Percentiles rank a stretch among this genome's conserved stretches.
phyloP scores from a whole-genome alignment of 2,797 vertebrate genomes.

The Crocidura indochinensis region DNA sequence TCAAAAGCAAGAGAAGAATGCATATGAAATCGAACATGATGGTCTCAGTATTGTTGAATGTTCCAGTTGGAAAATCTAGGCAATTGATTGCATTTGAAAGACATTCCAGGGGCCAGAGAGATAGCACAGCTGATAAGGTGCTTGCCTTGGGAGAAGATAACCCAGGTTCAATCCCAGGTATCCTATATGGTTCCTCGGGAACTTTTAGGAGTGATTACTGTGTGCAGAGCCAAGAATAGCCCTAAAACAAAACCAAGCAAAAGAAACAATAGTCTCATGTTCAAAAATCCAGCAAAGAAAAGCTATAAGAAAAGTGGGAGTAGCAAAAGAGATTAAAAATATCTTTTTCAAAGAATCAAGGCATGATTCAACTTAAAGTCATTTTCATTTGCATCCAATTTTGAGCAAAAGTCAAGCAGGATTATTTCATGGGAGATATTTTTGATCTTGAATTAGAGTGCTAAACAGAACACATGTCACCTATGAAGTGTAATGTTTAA shows the following conservation, averaged over 20 bases:
- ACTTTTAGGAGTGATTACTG: no score
- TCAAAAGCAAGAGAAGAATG: not conserved
- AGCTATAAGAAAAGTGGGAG: not conserved
- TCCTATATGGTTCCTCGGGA: no score
- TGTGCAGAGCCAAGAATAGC: no score
- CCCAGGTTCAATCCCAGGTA: no score
- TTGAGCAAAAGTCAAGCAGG: not conserved
- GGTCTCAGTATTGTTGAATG: not conserved
- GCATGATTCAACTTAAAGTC: constrained; percentile 27
- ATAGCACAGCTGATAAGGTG: no score
- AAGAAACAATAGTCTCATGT: not conserved
- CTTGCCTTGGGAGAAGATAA: no score
- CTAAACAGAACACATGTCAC: not conserved
- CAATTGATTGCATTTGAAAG: not conserved
- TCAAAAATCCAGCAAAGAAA: not conserved
- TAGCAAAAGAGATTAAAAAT: not conserved
- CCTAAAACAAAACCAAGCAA: not conserved
- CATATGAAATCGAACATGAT: not conserved
- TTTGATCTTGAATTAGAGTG: no score
- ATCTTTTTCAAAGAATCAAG: constrained; percentile 33
- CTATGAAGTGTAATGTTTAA: not conserved
- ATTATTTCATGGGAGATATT: constrained; percentile 9
- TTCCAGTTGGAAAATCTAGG: not conserved
- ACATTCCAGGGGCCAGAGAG: no score
- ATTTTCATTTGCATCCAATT: constrained; percentile 36